Evolutionary conservation across 2,113 vertebrate genomes (phyloP).

Genomic region (Crocuta crocuta): DNA sequence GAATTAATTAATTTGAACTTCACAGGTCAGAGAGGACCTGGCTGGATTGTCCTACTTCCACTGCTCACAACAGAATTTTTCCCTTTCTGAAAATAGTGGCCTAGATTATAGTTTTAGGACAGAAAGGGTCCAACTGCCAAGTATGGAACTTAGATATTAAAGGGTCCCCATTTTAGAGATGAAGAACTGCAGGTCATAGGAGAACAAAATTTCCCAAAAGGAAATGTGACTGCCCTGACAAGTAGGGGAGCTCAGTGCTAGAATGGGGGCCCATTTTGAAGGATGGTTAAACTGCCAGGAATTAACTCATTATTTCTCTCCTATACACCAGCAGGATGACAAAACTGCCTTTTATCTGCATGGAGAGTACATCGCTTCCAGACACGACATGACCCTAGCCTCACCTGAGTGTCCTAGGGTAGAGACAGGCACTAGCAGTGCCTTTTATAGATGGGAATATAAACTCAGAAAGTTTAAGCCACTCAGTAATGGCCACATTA

Average conservation of each 20-base stretch:
- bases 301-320: neutral
- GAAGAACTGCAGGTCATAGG: neutral
- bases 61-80: slow-evolving; percentile 49
- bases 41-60: slow-evolving; percentile 37
- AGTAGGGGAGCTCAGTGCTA: neutral
- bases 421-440: neutral
- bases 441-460: neutral
- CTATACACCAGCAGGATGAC: neutral
- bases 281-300: neutral
- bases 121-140: neutral
- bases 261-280: neutral
- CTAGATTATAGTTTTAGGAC: slow-evolving; percentile 16
- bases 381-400: neutral
- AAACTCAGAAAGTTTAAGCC: neutral
- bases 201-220: neutral
- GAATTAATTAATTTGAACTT: slow-evolving; percentile 75
- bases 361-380: neutral
- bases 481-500: neutral
- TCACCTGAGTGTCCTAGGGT: neutral
- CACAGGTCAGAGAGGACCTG: slow-evolving; percentile 59
- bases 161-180: neutral
- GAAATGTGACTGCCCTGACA: neutral
- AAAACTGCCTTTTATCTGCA: neutral
- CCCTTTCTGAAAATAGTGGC: neutral
- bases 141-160: neutral